These are phyloP conservation scores for Oceanodroma leucorhoa DNA, from an alignment of 2,797 vertebrate species.

Conservation along the genomic window DNA sequence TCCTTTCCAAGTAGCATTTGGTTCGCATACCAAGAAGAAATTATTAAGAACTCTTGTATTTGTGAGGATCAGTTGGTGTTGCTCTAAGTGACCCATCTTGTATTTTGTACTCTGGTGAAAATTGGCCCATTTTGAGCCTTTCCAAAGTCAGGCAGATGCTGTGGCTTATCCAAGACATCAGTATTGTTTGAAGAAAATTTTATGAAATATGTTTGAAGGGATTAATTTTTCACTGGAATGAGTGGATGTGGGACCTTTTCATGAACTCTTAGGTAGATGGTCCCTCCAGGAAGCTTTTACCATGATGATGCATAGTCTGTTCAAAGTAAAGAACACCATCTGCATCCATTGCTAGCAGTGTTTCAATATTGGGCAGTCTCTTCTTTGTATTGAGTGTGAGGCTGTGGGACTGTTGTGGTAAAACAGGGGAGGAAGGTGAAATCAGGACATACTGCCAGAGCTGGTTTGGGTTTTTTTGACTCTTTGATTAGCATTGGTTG, in stretches of 20 bases:
- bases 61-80: neutral
- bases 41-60: neutral
- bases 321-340: neutral
- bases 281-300: neutral
- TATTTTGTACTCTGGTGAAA: neutral
- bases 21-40: neutral
- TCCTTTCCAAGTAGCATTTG: neutral
- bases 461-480: neutral
- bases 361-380: neutral
- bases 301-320: rapidly evolving
- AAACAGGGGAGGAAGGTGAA: neutral
- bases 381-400: neutral
- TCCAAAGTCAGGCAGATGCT: neutral
- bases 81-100: neutral
- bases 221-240: neutral
- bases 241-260: neutral
- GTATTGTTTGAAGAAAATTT: neutral
- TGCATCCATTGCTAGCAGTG: neutral
- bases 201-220: neutral
- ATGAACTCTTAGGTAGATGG: neutral
- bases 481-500: neutral
- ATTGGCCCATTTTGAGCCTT: neutral
- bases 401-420: neutral
- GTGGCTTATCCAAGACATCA: neutral
- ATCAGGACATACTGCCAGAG: neutral